Evolutionary conservation across 2,888 invertebrate genomes (phyloP).

Genomic region (Sphaerophoria rueppellii): DNA sequence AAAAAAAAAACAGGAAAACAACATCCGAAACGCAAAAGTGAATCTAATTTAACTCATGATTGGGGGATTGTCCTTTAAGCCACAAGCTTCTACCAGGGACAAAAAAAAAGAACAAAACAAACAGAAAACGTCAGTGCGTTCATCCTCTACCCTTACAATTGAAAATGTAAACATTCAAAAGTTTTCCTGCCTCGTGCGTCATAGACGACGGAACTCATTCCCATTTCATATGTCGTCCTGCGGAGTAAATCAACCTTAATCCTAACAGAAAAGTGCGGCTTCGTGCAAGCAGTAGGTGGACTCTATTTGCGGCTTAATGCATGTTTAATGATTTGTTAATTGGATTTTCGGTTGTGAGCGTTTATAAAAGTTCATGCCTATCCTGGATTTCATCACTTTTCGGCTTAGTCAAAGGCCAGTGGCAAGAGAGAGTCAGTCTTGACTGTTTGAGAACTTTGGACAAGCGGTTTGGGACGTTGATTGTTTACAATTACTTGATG

Average conservation of each 20-base stretch:
- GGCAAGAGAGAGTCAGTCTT: too few relatives aligned
- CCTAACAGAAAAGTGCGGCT: slow-evolving; percentile 38
- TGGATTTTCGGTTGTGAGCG: slow-evolving; percentile 80
- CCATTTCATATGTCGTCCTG: slow-evolving; percentile 53
- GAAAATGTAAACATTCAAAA: slow-evolving; percentile 60
- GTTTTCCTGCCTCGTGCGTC: neutral
- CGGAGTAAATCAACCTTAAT: slow-evolving; percentile 70
- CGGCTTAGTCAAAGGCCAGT: slow-evolving; percentile 7
- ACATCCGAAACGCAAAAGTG: slow-evolving; percentile 45
- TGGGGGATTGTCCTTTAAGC: slow-evolving; percentile 47
- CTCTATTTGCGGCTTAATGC: slow-evolving; percentile 78
- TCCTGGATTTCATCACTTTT: neutral
- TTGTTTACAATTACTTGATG: too few relatives aligned
- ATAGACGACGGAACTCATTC: neutral
- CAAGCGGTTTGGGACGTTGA: too few relatives aligned
- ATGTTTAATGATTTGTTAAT: slow-evolving; percentile 82
- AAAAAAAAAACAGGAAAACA: slow-evolving; percentile 19
- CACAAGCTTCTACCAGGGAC: slow-evolving; percentile 9
- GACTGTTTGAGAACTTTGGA: too few relatives aligned
- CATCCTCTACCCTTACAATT: slow-evolving; percentile 43
- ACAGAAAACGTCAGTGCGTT: slow-evolving; percentile 25
- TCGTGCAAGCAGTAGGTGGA: slow-evolving; percentile 33
- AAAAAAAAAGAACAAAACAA: neutral
- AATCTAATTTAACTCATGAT: slow-evolving; percentile 57
- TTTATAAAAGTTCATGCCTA: slow-evolving; percentile 44